Evolutionary conservation across 2,797 vertebrate species (phyloP), one percentile per base, ranked within the genome.

Genomic region (Urosaurus nigricauda): DNA sequence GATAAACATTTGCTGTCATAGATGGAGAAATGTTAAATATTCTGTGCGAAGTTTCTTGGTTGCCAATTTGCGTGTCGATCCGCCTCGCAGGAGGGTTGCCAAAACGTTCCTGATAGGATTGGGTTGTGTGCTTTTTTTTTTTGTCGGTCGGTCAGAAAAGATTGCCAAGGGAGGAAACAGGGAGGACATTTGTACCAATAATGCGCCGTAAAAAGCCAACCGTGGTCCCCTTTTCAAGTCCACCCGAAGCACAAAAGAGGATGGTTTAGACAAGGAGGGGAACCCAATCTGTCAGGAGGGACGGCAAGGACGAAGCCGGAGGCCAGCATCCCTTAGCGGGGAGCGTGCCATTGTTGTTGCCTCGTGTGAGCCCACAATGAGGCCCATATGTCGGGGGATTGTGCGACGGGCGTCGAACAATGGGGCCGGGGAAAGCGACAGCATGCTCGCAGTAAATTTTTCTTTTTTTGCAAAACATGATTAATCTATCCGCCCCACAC

Each of bases 361-460:
- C 93, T 95, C 94, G 92, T 93, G 82, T 5, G 4, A 26, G 68
- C 71, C 51, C 93, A 89, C 95, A 95, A 95, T 94, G 88, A 24
- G 87, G 92, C 78, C 95, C 95, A 94, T 95, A 95, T 96, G 95
- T 90, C 93, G 87, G 65, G 87, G 92, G 86, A 8, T 0, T 79
- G 89, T 87, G 85, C 77, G 89, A 88, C 92, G 84, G 93, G 47
- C 65, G n/a, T 4, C 65, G 1, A 51, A 85, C 89, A 87, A 88
- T 89, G 13, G 83, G 58, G 88, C 73, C 32, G 84, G 91, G 87
- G 89, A 74, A 71, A 7, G 13, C 3, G 0, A 17, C 7, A 47
- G 90, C 79, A 90, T 87, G 92, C 86, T 89, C 9, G 0, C 11
- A 37, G 85, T 43, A 5, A 43, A 43, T 43, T 5, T 43, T 43